A percentile compares a stretch with the other conserved stretches of the same genome.
Evolutionary conservation across 2,888 invertebrate genomes (phyloP).

Genomic region (Drosophila dives): DNA sequence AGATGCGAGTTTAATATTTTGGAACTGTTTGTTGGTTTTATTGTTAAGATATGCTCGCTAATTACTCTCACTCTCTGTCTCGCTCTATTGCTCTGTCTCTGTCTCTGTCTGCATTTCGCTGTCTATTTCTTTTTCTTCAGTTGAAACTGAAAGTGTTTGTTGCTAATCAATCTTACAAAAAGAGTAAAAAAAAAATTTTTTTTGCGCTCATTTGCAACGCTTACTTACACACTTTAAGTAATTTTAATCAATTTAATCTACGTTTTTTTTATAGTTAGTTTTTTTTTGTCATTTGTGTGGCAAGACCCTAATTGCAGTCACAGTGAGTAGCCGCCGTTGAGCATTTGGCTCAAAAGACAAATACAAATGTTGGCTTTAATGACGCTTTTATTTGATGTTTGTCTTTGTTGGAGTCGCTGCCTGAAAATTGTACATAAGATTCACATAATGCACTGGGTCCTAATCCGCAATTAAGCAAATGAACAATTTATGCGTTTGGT

Average conservation of each 20-base stretch:
- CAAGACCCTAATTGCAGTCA: slow-evolving; percentile 6
- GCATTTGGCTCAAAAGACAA: slow-evolving; percentile 10
- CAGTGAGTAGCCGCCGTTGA: slow-evolving; percentile 6
- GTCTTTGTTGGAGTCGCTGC: background rate
- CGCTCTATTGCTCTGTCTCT: background rate
- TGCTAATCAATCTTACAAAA: slow-evolving; percentile 65
- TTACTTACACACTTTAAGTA: slow-evolving; percentile 37
- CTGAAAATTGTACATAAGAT: slow-evolving; percentile 20
- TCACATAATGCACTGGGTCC: slow-evolving; percentile 19
- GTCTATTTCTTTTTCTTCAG: slow-evolving; percentile 1
- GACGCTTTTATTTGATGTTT: background rate
- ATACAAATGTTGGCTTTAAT: slow-evolving; percentile 27
- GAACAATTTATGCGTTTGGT: background rate
- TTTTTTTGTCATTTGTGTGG: background rate
- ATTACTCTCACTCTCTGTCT: slow-evolving; percentile 24
- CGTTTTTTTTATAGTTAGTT: background rate
- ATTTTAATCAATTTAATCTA: slow-evolving; percentile 26
- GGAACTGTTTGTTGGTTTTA: slow-evolving; percentile 33
- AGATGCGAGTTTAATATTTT: background rate
- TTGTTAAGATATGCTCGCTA: slow-evolving; percentile 57
- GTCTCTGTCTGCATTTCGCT: slow-evolving; percentile 9
- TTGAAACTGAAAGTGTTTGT: slow-evolving; percentile 69
- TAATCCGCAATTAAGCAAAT: slow-evolving; percentile 13
- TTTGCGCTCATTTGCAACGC: slow-evolving; percentile 38
- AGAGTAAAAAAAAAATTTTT: slow-evolving; percentile 48